A percentile compares a stretch with the other conserved stretches of the same genome.
Evolutionary conservation across 1,140 invertebrate genomes (phyloP).

Genomic region (Aethina tumida): DNA sequence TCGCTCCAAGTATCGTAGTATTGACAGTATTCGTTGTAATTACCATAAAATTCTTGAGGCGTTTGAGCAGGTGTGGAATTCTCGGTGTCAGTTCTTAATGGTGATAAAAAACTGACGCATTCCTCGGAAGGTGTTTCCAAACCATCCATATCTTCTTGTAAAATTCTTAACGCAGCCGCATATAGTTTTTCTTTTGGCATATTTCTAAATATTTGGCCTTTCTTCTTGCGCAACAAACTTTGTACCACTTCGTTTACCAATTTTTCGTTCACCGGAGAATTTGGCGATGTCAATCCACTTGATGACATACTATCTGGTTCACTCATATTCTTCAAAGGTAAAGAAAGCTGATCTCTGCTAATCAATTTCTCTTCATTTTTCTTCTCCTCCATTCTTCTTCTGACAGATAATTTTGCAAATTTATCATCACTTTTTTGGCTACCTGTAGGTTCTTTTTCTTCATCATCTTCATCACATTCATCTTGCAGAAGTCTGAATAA

Average conservation of each 20-base stretch:
- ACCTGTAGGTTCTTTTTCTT: slow-evolving; percentile 27
- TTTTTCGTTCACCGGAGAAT: slow-evolving; percentile 43
- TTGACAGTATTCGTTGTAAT: slow-evolving; percentile 40
- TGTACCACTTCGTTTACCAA: slow-evolving; percentile 47
- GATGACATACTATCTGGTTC: slow-evolving; percentile 31
- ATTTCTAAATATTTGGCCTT: slow-evolving; percentile 41
- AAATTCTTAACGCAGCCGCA: slow-evolving; percentile 43
- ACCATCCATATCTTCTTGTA: slow-evolving; percentile 41
- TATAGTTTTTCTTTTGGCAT: slow-evolving; percentile 46
- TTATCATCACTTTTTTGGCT: slow-evolving; percentile 25
- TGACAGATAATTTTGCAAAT: slow-evolving; percentile 21
- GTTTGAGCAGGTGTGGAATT: slow-evolving; percentile 36
- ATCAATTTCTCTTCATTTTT: slow-evolving; percentile 17
- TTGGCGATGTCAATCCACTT: slow-evolving; percentile 42
- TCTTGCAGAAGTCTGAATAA: slow-evolving; percentile 58
- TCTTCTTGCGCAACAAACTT: slow-evolving; percentile 42
- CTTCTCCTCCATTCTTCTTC: slow-evolving; percentile 6
- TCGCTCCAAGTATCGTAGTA: slow-evolving; percentile 52
- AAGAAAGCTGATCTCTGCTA: slow-evolving; percentile 34
- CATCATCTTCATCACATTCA: slow-evolving; percentile 35
- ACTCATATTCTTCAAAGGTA: slow-evolving; percentile 25
- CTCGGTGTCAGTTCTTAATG: slow-evolving; percentile 22
- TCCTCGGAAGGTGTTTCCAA: slow-evolving; percentile 33
- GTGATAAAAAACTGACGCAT: slow-evolving; percentile 25
- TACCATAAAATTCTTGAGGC: slow-evolving; percentile 35